Base-by-base conservation (phyloP, 2,888 invertebrate genomes). In the Dynastes hyllus region DNA sequence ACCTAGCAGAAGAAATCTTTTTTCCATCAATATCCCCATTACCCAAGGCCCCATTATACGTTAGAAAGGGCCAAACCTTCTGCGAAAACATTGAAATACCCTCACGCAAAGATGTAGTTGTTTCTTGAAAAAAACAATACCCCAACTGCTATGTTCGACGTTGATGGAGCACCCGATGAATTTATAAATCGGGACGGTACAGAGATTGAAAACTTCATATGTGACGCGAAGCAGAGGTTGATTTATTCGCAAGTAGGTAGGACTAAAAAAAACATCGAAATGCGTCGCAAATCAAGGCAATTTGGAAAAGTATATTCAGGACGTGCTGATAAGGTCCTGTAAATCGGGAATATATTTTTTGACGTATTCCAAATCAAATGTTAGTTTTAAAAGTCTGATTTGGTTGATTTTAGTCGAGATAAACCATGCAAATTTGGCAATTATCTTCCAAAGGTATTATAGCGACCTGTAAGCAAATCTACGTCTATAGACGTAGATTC, bases 321-420 rank as follows among this genome's bases (percentile, higher is more conserved):
- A 93, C 22, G 92, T 95, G 65, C 91, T 93, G 65, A 92, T 95
- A 0, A 95, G 96, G 88, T 91, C 92, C 80, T 96, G 96, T 90
- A 81, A 87, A 16, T 70, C 80, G 95, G 95, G 88, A 92, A 93
- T 55, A 55, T 55, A 8, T 55, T 2, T 9, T 51, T 9, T 2
- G n/a, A 51, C 32, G 32, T 32, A 11, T 53, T 3, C 11, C 13
- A 16, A 53, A 53, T n/a, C 4, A 8, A 45, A 8, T 45, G 1
- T 45, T 9, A 9, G 9, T 9, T 45, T 45, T 45, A 45, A 45
- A 45, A 45, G 8, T 45, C 2, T 32, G 32, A 32, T 45, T 6
- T 29, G 27, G 22, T 51, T 70, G 27, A 86, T 86, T 85, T 22
- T 82, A 92, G 92, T 65, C 87, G 89, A 13, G 89, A 89, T 6